Base-by-base conservation (phyloP, 2,888 invertebrate genomes). In the Ophion slaviceki region DNA sequence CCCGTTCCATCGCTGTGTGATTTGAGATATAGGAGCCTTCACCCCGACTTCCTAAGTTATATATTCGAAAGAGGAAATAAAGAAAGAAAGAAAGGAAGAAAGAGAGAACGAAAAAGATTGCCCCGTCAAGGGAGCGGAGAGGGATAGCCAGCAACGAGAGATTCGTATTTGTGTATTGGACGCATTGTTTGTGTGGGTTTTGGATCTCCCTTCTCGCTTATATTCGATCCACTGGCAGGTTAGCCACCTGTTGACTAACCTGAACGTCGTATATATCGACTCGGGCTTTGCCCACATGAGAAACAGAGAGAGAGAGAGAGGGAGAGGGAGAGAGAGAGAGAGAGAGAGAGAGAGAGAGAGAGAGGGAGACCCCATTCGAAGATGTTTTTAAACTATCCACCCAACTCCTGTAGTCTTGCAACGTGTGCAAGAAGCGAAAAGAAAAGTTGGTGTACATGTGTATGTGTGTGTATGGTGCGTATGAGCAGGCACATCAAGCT, bases 221-320 rank as follows among this genome's bases (percentile, higher is more conserved):
- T 74, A 67, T 82, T 78, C 90, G 91, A 90, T 90, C 88, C 89
- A 90, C 82, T 83, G 86, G 91, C 93, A 93, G 93, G 93, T 94
- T 94, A 92, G 92, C 93, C 94, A 93, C 94, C 94, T 94, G 94
- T 94, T 93, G 94, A 93, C 93, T 92, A 92, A 92, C 92, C 92
- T 92, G 91, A 92, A 92, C 91, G 91, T 91, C 74, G 61, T 80
- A 64, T 70, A 78, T 53, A 80, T 61, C 28, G 53, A 20, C 78
- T 70, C 47, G 57, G 77, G 79, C 64, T 70, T 91, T 91, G 89
- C 90, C 91, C 90, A 91, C 92, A 90, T 91, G 89, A 77, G 76
- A 76, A 47, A 47, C n/a, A 67, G 36, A 67, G 66, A 32, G 1
- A 66, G 17, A 32, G 10, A 14, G 47, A 7, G 47, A 47, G 11